Percentiles rank a stretch among this genome's conserved stretches.
Evolutionary conservation across 2,888 invertebrate genomes (phyloP).

Genomic region (Leptinotarsa peninsularis): DNA sequence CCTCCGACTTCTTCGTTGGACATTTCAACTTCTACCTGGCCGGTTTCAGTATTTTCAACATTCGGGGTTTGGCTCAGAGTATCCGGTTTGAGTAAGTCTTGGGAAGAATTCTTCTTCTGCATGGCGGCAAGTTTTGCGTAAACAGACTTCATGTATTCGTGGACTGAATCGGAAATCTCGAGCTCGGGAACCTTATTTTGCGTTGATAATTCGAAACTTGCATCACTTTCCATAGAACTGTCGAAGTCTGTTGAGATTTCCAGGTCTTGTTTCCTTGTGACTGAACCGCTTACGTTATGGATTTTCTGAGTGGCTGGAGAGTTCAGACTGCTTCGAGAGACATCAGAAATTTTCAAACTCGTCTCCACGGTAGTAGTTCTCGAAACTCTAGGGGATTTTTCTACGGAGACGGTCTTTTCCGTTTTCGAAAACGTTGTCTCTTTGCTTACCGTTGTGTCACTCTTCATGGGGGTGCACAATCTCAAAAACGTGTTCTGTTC

Average conservation of each 20-base stretch:
- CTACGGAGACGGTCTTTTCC: conserved; percentile 28
- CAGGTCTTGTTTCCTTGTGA: conserved; percentile 16
- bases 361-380: conserved; percentile 29
- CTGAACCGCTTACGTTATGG: conserved; percentile 14
- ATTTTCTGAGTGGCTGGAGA: background rate
- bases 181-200: conserved; percentile 12
- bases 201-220: conserved; percentile 2
- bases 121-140: background rate
- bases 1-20: too few relatives aligned
- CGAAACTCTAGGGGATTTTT: conserved; percentile 26
- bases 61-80: background rate
- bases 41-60: background rate
- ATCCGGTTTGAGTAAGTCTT: background rate
- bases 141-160: conserved; percentile 25
- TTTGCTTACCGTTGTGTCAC: conserved; percentile 23
- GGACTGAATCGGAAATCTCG: conserved; percentile 30
- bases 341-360: conserved; percentile 22
- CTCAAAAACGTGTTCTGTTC: conserved; percentile 52
- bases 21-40: too few relatives aligned
- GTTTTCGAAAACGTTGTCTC: conserved; percentile 29
- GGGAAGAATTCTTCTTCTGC: background rate
- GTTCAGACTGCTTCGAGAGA: background rate
- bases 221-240: conserved; percentile 23
- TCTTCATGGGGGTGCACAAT: conserved; percentile 17
- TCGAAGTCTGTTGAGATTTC: conserved; percentile 25